These are phyloP conservation scores for Phylloscopus whistleri DNA, from an alignment of 2,113 vertebrate species.

Conservation along the genomic window DNA sequence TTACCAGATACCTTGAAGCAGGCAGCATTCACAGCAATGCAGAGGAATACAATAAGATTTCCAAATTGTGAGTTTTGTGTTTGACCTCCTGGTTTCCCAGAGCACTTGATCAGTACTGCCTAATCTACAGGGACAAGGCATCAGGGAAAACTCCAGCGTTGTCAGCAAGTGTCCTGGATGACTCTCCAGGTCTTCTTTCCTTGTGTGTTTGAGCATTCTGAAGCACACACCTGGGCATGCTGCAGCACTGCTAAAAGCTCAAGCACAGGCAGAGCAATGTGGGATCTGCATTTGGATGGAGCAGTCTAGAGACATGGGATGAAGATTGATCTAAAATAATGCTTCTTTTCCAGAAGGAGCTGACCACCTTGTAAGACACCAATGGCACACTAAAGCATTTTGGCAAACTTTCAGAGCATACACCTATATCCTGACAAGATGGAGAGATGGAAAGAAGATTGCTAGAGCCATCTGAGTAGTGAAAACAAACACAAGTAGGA, in stretches of 20 bases:
- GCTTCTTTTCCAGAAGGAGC: background rate
- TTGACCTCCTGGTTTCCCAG: constrained; percentile 28
- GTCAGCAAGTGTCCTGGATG: background rate
- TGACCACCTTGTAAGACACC: background rate
- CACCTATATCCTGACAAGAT: background rate
- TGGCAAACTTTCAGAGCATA: background rate
- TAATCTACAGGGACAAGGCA: accelerated
- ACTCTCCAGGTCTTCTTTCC: background rate
- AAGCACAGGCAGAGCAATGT: background rate
- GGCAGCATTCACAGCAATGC: constrained; percentile 57
- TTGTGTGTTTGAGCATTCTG: background rate
- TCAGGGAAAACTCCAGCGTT: accelerated
- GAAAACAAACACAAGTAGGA: background rate
- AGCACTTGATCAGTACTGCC: background rate
- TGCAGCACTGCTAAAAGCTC: background rate
- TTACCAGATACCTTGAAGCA: constrained; percentile 70
- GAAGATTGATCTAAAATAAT: background rate
- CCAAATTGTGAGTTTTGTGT: constrained; percentile 49
- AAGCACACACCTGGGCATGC: background rate
- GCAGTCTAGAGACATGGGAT: background rate
- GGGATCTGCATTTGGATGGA: background rate
- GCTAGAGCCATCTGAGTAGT: background rate
- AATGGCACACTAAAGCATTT: background rate
- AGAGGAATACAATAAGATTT: constrained; percentile 72
- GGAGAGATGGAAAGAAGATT: background rate